Conservation (phyloP, 2,113 vertebrate species). For the Dasypus novemcinctus region DNA sequence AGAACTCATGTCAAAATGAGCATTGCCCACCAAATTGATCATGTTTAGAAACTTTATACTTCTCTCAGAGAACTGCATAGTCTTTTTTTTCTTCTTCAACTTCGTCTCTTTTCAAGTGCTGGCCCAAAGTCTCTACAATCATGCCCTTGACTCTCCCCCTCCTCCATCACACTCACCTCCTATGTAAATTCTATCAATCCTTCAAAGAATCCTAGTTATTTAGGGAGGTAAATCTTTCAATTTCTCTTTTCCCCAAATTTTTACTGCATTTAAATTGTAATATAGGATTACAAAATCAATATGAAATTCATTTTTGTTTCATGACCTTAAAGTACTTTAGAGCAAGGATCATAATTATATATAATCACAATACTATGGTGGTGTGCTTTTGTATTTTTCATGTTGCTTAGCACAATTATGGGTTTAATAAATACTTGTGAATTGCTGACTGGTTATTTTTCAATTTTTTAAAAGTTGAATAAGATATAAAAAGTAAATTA, state of each 20-base stretch:
- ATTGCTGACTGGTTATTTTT: not conserved
- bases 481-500: slow-evolving; percentile 27
- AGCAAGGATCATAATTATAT: slow-evolving; percentile 4
- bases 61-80: not conserved
- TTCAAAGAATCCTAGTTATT: not conserved
- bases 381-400: not conserved
- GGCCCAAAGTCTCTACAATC: not conserved
- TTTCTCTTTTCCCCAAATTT: slow-evolving; percentile 28
- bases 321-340: not conserved
- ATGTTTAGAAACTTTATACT: not conserved
- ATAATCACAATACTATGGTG: not conserved
- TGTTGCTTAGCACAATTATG: slow-evolving; percentile 27
- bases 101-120: not conserved
- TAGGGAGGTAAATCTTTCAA: not conserved
- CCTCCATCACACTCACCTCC: not conserved
- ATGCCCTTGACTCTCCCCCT: not conserved
- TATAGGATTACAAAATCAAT: not conserved
- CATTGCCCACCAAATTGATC: not conserved
- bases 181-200: not conserved
- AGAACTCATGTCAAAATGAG: not conserved
- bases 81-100: not conserved
- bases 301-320: slow-evolving; percentile 36
- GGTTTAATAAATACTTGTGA: slow-evolving; percentile 19
- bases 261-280: not conserved
- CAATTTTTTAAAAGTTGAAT: not conserved